Evolutionary conservation across 2,797 vertebrate species (phyloP).

Genomic region (Loris lydekkerianus): DNA sequence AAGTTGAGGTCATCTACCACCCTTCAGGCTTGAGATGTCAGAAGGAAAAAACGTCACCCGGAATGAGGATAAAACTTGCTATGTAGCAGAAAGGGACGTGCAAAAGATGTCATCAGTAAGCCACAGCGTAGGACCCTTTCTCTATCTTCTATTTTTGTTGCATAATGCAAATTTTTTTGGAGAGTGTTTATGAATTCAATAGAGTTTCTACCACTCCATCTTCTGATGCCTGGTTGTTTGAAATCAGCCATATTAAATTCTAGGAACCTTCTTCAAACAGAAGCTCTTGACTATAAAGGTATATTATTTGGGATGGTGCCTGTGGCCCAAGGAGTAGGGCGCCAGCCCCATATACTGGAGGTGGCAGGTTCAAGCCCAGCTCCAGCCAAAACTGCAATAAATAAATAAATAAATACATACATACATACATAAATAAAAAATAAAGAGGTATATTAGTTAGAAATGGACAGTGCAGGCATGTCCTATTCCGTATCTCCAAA

Average conservation of each 20-base stretch:
- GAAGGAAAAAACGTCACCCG: constrained; percentile 6
- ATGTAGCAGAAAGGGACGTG: not conserved
- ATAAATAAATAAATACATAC: no score
- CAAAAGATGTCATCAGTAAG: not conserved
- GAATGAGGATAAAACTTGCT: not conserved
- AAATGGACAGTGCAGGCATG: not conserved
- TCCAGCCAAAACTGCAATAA: no score
- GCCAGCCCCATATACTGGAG: no score
- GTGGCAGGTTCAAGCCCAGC: no score
- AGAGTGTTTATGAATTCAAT: constrained; percentile 22
- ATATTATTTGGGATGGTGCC: no score
- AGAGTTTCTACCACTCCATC: not conserved
- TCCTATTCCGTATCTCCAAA: not conserved
- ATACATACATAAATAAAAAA: no score
- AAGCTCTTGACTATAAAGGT: not conserved
- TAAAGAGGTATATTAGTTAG: not conserved
- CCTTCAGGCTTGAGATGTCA: constrained; percentile 36
- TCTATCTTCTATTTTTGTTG: not conserved
- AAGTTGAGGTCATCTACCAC: not conserved
- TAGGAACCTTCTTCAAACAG: not conserved
- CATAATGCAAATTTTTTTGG: not conserved
- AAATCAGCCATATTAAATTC: not conserved
- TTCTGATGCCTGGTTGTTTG: not conserved
- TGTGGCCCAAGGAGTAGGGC: no score
- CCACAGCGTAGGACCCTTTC: not conserved